phyloP scores from a whole-genome alignment of 2,888 invertebrate genomes.

The Tillus elongatus region DNA sequence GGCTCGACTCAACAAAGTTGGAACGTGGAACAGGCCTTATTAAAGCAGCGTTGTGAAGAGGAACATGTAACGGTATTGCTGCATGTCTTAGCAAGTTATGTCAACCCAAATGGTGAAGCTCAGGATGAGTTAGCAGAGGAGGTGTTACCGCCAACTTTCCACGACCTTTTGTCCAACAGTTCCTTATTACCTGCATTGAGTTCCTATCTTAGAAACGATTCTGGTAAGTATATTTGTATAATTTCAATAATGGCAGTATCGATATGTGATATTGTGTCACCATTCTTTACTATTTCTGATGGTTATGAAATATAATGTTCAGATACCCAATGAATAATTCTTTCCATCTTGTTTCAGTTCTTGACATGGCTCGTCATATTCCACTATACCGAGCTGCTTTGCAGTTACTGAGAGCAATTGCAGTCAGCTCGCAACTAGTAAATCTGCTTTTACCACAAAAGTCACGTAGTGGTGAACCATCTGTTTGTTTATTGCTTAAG shows the following conservation, averaged over 20 bases:
- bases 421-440: constrained; percentile 50
- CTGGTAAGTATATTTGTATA: constrained; percentile 49
- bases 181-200: constrained; percentile 80
- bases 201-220: constrained; percentile 88
- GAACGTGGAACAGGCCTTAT: constrained; percentile 92
- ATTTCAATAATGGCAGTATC: background rate
- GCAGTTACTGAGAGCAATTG: constrained; percentile 69
- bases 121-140: constrained; percentile 40
- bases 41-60: constrained; percentile 83
- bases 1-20: constrained; percentile 92
- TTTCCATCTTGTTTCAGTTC: constrained; percentile 46
- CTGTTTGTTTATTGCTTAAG: constrained; percentile 67
- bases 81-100: constrained; percentile 78
- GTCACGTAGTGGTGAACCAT: constrained; percentile 42
- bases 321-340: no score
- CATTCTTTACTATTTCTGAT: constrained; percentile 5
- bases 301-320: no score
- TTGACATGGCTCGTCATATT: constrained; percentile 96
- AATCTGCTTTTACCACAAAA: constrained; percentile 55
- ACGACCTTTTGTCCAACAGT: constrained; percentile 69
- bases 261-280: background rate
- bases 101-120: constrained; percentile 60
- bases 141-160: constrained; percentile 59
- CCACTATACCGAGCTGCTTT: constrained; percentile 83
- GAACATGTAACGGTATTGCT: constrained; percentile 74